Evolutionary conservation across 2,797 vertebrate genomes (phyloP).

Genomic region (Rhyacichthys aspro): DNA sequence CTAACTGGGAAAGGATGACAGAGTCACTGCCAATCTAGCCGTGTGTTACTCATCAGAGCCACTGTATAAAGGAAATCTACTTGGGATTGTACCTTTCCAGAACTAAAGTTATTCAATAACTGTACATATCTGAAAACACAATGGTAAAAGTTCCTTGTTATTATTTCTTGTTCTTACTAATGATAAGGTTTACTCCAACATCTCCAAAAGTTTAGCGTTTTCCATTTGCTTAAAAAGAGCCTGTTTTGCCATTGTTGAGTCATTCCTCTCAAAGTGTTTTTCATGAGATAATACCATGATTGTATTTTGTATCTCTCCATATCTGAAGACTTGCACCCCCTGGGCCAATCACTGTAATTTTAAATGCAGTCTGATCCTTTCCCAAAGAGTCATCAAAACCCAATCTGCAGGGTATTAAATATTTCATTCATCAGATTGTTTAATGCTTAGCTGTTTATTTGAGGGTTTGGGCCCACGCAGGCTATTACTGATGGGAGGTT

Average conservation of each 20-base stretch:
- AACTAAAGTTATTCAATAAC: too few species aligned
- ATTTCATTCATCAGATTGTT: conserved; percentile 54
- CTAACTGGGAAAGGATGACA: background rate
- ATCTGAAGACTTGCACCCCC: conserved; percentile 17
- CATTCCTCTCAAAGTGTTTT: too few species aligned
- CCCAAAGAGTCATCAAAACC: conserved; percentile 46
- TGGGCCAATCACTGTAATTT: conserved; percentile 50
- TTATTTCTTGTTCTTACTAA: too few species aligned
- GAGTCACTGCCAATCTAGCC: background rate
- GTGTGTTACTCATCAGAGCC: background rate
- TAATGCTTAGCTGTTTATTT: conserved; percentile 26
- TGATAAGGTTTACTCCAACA: too few species aligned
- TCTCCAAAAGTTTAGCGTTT: too few species aligned
- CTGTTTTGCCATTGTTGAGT: too few species aligned
- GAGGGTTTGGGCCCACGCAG: conserved; percentile 3
- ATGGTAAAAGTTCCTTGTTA: too few species aligned
- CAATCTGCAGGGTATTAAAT: conserved; percentile 54
- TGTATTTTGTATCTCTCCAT: background rate
- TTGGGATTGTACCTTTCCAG: too few species aligned
- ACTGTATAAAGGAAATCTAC: too few species aligned
- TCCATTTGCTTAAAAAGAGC: too few species aligned
- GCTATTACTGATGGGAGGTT: conserved; percentile 10
- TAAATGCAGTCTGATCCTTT: conserved; percentile 22
- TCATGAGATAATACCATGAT: too few species aligned
- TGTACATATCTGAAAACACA: too few species aligned